A percentile compares a stretch with the other conserved stretches of the same genome.
Conservation (phyloP, 1,140 invertebrate species). For the Eueides isabella region DNA sequence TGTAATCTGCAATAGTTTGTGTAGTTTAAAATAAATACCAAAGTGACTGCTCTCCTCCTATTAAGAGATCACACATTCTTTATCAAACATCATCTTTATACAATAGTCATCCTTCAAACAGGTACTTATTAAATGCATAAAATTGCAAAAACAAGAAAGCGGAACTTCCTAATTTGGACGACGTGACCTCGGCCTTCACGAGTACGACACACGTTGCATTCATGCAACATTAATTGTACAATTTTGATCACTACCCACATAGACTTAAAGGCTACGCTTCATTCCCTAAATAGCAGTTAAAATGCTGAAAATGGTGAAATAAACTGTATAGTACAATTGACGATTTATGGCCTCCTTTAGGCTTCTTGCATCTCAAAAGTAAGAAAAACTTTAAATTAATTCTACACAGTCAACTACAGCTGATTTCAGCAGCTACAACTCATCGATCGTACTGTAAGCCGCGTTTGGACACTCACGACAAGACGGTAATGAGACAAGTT, state of each 20-base stretch:
- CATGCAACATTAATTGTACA: not conserved
- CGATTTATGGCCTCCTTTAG: no score
- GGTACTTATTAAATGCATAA: not conserved
- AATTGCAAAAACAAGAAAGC: slow-evolving; percentile 24
- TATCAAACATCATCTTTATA: not conserved
- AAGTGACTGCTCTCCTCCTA: no score
- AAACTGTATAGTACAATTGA: not conserved
- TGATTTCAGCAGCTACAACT: no score
- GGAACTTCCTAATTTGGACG: slow-evolving; percentile 26
- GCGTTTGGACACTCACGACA: slow-evolving; percentile 13
- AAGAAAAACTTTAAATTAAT: no score
- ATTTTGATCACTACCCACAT: not conserved
- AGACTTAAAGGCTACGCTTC: slow-evolving; percentile 4
- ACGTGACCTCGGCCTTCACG: slow-evolving; percentile 37
- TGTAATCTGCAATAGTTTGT: no score
- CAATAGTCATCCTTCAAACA: not conserved
- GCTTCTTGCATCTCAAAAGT: no score
- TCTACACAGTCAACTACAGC: no score
- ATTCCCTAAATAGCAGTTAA: slow-evolving; percentile 36
- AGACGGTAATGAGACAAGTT: slow-evolving; percentile 13
- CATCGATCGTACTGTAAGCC: not conserved
- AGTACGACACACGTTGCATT: slow-evolving; percentile 34
- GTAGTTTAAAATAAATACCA: no score
- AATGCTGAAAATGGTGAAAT: slow-evolving; percentile 24
- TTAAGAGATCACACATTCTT: not conserved